phyloP scores from a whole-genome alignment of 2,797 vertebrate species.

The Pseudochirops corinnae region DNA sequence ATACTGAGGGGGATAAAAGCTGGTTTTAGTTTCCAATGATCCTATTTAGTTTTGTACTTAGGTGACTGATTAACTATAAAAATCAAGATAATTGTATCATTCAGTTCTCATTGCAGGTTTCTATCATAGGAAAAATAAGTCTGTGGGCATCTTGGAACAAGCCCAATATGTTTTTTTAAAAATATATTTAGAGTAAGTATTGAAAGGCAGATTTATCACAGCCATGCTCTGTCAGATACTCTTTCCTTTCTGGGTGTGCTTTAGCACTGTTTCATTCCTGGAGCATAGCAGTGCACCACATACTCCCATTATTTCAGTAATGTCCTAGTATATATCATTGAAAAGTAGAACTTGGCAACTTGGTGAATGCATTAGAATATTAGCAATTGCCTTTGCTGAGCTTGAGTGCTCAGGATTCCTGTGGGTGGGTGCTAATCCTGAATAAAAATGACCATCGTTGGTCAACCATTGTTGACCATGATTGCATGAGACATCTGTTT shows the following conservation, averaged over 20 bases:
- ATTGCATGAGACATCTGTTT: background rate
- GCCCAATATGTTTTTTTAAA: background rate
- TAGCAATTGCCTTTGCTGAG: background rate
- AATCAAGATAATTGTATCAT: background rate
- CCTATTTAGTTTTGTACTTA: background rate
- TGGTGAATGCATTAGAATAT: background rate
- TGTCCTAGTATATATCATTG: background rate
- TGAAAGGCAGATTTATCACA: background rate
- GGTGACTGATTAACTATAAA: background rate
- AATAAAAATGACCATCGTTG: background rate
- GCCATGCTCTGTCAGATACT: background rate
- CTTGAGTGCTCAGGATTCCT: background rate
- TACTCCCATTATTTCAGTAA: background rate
- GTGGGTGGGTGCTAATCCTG: background rate
- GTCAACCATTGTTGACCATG: background rate
- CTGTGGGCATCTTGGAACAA: background rate
- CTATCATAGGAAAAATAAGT: background rate
- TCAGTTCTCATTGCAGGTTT: background rate
- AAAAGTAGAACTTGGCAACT: background rate
- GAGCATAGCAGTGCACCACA: background rate
- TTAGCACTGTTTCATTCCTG: background rate
- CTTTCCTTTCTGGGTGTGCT: background rate
- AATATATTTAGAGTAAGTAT: background rate
- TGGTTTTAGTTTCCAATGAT: background rate
- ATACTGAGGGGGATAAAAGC: background rate